Percentiles rank a stretch among this genome's conserved stretches.
phyloP scores from a whole-genome alignment of 2,113 vertebrate species.

The Paralichthys olivaceus region DNA sequence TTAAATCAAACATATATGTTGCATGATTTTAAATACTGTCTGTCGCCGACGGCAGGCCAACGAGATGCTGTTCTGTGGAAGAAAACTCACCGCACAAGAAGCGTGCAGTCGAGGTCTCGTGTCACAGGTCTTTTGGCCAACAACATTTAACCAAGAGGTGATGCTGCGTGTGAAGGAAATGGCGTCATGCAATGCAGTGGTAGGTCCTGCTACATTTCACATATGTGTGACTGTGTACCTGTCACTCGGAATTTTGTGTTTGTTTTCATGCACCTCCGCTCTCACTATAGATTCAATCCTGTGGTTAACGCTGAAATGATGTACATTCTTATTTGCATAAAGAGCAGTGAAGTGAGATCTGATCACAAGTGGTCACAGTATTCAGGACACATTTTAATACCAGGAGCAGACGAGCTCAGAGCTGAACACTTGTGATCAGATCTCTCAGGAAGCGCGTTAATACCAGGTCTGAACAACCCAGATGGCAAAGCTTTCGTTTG shows the following conservation, averaged over 20 bases:
- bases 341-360: too few species aligned
- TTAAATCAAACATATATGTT: background rate
- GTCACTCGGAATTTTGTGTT: too few species aligned
- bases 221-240: too few species aligned
- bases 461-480: background rate
- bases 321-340: too few species aligned
- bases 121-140: constrained; percentile 99
- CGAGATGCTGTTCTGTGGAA: constrained; percentile 97
- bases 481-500: background rate
- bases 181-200: constrained; percentile 96
- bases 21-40: background rate
- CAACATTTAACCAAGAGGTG: constrained; percentile 97
- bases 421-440: background rate
- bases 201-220: constrained; percentile 73
- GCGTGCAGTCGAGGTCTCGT: constrained; percentile 95
- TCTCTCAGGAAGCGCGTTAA: background rate
- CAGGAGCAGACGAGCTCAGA: background rate
- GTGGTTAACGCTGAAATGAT: too few species aligned
- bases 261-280: too few species aligned
- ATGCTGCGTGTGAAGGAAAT: constrained; percentile 98
- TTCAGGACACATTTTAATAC: background rate
- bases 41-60: constrained; percentile 87
- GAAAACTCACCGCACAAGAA: constrained; percentile 96
- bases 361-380: background rate
- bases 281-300: too few species aligned